These are phyloP conservation scores for Hippotragus niger DNA, from an alignment of 2,113 vertebrate genomes.

Conservation along the genomic window DNA sequence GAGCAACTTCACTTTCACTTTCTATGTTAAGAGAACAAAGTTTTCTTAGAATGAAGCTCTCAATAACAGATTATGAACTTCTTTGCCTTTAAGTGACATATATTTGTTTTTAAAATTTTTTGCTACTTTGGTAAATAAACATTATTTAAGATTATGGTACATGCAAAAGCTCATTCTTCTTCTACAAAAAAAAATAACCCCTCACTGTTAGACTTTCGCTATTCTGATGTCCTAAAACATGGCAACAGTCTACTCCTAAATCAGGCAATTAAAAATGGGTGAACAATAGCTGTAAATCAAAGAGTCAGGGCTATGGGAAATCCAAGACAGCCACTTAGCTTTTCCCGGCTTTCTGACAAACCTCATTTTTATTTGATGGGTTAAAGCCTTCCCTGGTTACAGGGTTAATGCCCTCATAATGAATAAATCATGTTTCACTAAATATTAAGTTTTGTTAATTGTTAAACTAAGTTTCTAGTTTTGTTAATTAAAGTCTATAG, in stretches of 20 bases:
- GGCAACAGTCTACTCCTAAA: neutral
- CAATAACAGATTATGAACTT: neutral
- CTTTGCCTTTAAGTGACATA: neutral
- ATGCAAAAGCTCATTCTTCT: neutral
- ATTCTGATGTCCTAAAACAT: neutral
- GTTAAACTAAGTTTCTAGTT: neutral
- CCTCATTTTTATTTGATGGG: neutral
- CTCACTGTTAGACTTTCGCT: neutral
- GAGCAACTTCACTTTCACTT: neutral
- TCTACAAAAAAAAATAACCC: neutral
- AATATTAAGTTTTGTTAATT: neutral
- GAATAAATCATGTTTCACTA: neutral
- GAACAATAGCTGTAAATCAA: neutral
- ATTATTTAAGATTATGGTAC: neutral
- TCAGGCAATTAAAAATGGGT: neutral
- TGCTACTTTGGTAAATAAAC: neutral
- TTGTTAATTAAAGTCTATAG: neutral
- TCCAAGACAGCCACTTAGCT: neutral
- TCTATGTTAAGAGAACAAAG: neutral
- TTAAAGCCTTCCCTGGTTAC: neutral
- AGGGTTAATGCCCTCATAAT: neutral
- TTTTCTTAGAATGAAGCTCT: neutral
- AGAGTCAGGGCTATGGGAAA: neutral
- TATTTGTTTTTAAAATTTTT: neutral
- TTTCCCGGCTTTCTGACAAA: neutral